A percentile compares a stretch with the other conserved stretches of the same genome.
phyloP scores from a whole-genome alignment of 2,797 vertebrate species.

The Luscinia megarhynchos region DNA sequence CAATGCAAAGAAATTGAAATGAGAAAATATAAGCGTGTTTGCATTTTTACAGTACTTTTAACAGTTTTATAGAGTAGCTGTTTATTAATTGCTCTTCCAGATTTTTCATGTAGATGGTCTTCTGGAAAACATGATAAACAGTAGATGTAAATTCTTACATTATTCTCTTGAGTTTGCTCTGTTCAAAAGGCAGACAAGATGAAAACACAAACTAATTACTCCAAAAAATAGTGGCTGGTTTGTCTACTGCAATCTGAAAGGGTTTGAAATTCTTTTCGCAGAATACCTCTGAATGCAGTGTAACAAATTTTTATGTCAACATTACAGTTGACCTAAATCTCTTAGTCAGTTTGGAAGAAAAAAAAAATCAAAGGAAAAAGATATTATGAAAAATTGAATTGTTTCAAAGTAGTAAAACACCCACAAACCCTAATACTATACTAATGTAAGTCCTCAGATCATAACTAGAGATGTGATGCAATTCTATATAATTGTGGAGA shows the following conservation, averaged over 20 bases:
- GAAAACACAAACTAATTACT: background rate
- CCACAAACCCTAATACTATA: background rate
- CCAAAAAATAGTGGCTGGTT: background rate
- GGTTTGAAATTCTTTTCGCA: background rate
- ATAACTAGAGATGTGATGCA: background rate
- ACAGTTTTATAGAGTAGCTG: background rate
- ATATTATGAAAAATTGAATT: background rate
- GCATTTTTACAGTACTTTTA: background rate
- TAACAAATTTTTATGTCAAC: background rate
- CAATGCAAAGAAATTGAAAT: background rate
- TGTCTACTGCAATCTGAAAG: background rate
- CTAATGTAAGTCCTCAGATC: background rate
- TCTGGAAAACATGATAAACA: background rate
- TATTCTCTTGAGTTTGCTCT: background rate
- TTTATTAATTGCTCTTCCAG: background rate
- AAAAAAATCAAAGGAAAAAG: background rate
- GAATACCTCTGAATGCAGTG: background rate
- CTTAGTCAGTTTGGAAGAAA: background rate
- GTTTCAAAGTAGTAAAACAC: background rate
- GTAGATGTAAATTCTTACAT: background rate
- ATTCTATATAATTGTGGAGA: background rate
- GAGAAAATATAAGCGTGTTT: background rate
- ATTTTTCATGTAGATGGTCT: background rate
- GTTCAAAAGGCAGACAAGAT: background rate
- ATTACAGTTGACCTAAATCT: background rate